These are phyloP conservation scores for Brevimyrus niger DNA, from an alignment of 2,113 vertebrate species.

Conservation along the genomic window DNA sequence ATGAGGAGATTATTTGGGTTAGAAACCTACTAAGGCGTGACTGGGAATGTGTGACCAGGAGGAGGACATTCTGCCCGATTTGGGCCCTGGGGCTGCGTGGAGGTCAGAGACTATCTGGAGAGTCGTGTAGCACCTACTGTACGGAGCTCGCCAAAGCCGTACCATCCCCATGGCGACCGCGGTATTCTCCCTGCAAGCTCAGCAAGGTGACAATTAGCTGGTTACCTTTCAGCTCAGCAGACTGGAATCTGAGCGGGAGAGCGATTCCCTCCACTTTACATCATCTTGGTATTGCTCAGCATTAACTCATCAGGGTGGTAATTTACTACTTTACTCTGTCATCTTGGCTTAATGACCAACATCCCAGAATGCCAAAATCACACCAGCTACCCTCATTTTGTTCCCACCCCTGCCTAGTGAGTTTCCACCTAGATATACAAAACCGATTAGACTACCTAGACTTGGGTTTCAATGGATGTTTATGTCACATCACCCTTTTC, in stretches of 20 bases:
- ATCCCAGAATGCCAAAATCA: background rate
- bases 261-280: background rate
- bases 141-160: background rate
- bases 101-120: background rate
- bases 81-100: background rate
- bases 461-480: background rate
- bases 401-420: background rate
- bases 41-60: background rate
- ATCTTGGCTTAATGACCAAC: conserved; percentile 1
- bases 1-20: background rate
- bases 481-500: background rate
- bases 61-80: background rate
- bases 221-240: background rate
- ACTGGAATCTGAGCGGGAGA: background rate
- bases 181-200: background rate
- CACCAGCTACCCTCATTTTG: background rate
- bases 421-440: background rate
- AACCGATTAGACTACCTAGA: background rate
- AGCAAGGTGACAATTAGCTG: background rate
- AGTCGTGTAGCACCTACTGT: background rate
- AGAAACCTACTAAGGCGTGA: background rate
- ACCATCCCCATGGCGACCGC: background rate
- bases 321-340: conserved; percentile 1
- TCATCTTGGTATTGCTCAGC: background rate
- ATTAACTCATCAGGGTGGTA: background rate